Conservation (phyloP, 1,140 invertebrate species). For the Calliphora vicina region DNA sequence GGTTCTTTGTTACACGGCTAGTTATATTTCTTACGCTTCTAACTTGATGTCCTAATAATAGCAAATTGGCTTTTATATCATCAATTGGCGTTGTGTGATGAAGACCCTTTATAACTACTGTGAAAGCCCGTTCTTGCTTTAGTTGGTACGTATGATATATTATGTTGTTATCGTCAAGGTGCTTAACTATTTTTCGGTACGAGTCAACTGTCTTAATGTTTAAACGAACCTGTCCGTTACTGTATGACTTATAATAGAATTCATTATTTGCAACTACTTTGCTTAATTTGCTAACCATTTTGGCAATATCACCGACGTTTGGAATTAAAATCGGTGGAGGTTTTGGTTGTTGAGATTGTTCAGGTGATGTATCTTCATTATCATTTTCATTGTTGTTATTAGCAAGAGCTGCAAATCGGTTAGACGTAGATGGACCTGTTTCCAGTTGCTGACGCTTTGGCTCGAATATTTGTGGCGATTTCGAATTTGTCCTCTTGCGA, state of each 20-base stretch:
- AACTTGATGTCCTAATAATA: constrained; percentile 40
- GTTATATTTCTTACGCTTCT: constrained; percentile 44
- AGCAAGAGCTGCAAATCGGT: no score
- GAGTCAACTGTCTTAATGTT: constrained; percentile 36
- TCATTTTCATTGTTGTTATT: no score
- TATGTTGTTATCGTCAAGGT: background rate
- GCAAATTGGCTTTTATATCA: constrained; percentile 40
- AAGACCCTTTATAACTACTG: no score
- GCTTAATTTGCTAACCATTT: background rate
- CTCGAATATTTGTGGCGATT: no score
- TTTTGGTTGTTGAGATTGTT: no score
- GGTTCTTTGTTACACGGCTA: constrained; percentile 48
- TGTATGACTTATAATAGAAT: constrained; percentile 33
- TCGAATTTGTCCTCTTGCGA: no score
- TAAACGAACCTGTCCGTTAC: constrained; percentile 33
- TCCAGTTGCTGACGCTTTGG: no score
- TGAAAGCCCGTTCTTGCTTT: no score
- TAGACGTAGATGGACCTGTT: no score
- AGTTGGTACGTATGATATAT: constrained; percentile 39
- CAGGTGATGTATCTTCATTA: no score
- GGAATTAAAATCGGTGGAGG: no score
- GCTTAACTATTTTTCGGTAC: constrained; percentile 37
- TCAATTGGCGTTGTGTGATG: constrained; percentile 40
- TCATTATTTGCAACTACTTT: background rate
- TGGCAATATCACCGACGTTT: background rate